Base-by-base conservation (phyloP, 2,113 vertebrate species). In the Hystrix brachyura region DNA sequence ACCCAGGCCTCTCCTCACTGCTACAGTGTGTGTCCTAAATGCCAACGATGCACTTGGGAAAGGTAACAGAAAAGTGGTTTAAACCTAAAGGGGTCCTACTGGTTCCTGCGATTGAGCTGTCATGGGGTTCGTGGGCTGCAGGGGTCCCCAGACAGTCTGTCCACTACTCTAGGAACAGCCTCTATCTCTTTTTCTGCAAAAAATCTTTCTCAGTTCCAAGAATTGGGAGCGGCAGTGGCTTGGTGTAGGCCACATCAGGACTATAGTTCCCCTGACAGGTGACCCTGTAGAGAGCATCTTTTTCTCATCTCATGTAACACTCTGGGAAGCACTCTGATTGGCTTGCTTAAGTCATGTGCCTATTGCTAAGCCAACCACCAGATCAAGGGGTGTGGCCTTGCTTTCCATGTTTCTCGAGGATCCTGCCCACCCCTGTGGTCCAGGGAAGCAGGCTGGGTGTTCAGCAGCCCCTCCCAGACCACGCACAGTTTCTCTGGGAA, bases 271-370 rank as follows among this genome's bases (percentile, higher is more conserved):
- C 5, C 8, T 11, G 34, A 6, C 17, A 21, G 57, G 53, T 57
- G 55, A 67, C 86, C 80, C 38, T 21, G 14, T n/a, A 55, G 10
- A 55, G 48, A 67, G 71, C 29, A 8, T 9, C 11, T 76, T 79
- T 51, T 79, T 13, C 18, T 72, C 27, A 17, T 7, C 29, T 7
- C 29, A 7, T 7, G 4, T 0, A 12, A 34, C 60, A 13, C 14
- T 93, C 82, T 76, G 78, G 64, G 67, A 51, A 86, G 92, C 82
- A n/a, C 67, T 71, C 72, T 51, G 87, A 85, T 86, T 93, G 94
- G 81, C 48, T 84, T 81, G 46, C 25, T 78, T 25, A n/a, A 53
- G 87, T 91, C 79, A 91, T 0, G 53, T 81, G 94, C n/a, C 76
- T 21, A 4, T 38, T 12, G 4, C n/a, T 27, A 51, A 74, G 53